These are phyloP conservation scores for Rhynchomys soricoides DNA, from an alignment of 2,113 vertebrate genomes.

Conservation along the genomic window DNA sequence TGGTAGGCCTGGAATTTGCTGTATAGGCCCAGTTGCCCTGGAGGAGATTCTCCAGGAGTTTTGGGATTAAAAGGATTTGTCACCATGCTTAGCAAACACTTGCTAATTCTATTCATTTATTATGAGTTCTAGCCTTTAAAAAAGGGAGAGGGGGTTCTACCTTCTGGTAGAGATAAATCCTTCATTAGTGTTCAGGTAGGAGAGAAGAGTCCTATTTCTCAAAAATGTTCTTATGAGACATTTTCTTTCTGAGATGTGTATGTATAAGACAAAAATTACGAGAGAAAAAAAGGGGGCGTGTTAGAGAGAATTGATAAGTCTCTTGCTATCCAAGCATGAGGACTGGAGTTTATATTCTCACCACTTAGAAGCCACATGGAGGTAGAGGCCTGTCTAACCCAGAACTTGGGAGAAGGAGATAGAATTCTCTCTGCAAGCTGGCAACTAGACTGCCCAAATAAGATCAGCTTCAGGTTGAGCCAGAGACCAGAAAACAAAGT, in stretches of 20 bases:
- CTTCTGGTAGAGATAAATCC: background rate
- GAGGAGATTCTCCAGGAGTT: background rate
- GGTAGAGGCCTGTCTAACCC: background rate
- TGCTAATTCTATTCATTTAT: background rate
- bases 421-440: background rate
- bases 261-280: background rate
- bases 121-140: background rate
- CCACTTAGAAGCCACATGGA: background rate
- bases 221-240: conserved; percentile 12
- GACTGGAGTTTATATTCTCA: background rate
- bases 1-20: background rate
- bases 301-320: background rate
- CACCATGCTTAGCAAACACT: background rate
- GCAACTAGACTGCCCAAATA: background rate
- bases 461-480: no score
- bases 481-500: background rate
- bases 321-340: background rate
- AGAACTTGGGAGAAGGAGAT: background rate
- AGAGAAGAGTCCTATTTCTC: background rate
- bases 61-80: background rate
- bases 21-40: background rate
- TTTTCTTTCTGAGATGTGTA: conserved; percentile 9
- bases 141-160: background rate
- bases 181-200: conserved; percentile 26
- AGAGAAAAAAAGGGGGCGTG: background rate